Conservation (phyloP, 1,140 invertebrate genomes). For the Leptoteleia sp. region DNA sequence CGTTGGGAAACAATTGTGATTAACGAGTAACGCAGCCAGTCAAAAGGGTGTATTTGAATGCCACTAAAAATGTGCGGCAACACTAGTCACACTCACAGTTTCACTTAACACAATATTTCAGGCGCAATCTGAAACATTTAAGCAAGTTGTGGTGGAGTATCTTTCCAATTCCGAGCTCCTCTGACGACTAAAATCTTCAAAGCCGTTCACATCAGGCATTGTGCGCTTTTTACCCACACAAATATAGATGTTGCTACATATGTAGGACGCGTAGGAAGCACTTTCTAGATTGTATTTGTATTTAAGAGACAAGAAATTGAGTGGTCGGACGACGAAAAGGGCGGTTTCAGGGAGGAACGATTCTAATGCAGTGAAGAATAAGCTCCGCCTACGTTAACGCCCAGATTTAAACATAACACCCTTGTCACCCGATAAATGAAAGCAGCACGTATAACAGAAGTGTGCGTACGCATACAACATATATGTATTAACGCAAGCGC, state of each 20-base stretch:
- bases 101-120: conserved; percentile 36
- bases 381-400: conserved; percentile 53
- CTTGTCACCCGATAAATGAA: conserved; percentile 48
- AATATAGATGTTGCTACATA: conserved; percentile 59
- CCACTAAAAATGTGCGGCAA: conserved; percentile 12
- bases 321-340: conserved; percentile 49
- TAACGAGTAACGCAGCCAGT: no score
- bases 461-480: conserved; percentile 46
- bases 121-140: conserved; percentile 46
- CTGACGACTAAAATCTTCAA: conserved; percentile 57
- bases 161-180: conserved; percentile 53
- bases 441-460: conserved; percentile 36
- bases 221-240: conserved; percentile 57
- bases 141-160: conserved; percentile 24
- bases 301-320: conserved; percentile 61
- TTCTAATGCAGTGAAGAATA: conserved; percentile 43
- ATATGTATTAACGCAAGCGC: conserved; percentile 46
- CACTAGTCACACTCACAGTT: conserved; percentile 27
- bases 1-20: no score
- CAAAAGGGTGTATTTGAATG: neutral
- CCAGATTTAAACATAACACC: conserved; percentile 57
- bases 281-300: conserved; percentile 61
- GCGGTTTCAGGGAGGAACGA: conserved; percentile 51
- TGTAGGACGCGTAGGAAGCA: conserved; percentile 57
- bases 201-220: conserved; percentile 48